Evolutionary conservation across 2,113 vertebrate species (phyloP), one percentile per base, ranked within the genome.

Genomic region (Pristiophorus japonicus): DNA sequence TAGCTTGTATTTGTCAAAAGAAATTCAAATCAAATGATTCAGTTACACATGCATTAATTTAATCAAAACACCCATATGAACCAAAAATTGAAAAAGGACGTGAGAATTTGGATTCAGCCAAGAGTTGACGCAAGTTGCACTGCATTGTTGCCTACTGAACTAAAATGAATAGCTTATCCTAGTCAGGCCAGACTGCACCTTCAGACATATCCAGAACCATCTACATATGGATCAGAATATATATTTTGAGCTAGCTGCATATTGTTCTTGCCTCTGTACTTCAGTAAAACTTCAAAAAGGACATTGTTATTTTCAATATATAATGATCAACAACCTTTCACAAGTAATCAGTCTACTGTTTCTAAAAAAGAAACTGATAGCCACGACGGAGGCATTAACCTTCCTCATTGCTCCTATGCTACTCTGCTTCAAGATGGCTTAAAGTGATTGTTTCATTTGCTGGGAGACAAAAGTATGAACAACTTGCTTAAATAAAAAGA

Each of bases 271-370:
- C 12, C 73, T 30, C 24, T 11, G 45, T 7, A 55, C 55, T 88
- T 97, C 96, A 96, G 96, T 95, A 96, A 97, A 96, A 96, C 95
- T 96, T 66, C 96, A 97, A 62, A 62, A 93, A 42, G 22, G 1
- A 11, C 20, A 42, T 62, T 92, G 6, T 42, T 42, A 93, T 67
- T 94, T 66, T 66, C 3, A 67, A 94, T 70, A 12, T 94, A 22
- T n/a, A 94, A 94, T 92, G 27, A 93, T 94, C 22, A 94, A 45
- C 16, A 94, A 27, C 42, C 20, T 94, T 70, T 67, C 4, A 42
- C 18, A 81, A 55, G 8, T 8, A 67, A 66, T 45, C 42, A 45
- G 30, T 20, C n/a, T 66, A 93, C 59, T 30, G 22, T 1, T 94
- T 94, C 42, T 62, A 38, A 30, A 65, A 67, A 88, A 88, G 27